These are phyloP conservation scores for Odobenus rosmarus DNA, from an alignment of 2,113 vertebrate species.

Conservation along the genomic window DNA sequence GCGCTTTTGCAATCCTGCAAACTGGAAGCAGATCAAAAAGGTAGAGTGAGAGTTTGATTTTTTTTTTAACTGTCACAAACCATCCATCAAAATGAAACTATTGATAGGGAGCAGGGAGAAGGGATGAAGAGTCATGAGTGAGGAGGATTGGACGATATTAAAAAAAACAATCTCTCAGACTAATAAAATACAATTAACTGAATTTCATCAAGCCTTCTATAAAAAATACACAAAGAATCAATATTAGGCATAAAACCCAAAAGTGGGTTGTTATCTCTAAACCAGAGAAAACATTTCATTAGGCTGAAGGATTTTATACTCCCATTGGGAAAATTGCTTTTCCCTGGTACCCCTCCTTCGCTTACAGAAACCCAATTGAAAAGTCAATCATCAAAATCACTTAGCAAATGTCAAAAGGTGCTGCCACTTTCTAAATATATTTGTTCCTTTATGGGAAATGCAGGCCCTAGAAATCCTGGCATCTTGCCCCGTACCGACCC, in stretches of 20 bases:
- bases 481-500: background rate
- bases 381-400: constrained; percentile 63
- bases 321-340: constrained; percentile 72
- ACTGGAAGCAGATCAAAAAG: constrained; percentile 65
- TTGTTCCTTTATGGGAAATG: constrained; percentile 13
- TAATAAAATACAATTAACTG: constrained; percentile 73
- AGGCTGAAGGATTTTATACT: constrained; percentile 59
- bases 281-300: constrained; percentile 65
- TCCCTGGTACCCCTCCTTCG: background rate
- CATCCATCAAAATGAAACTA: constrained; percentile 65
- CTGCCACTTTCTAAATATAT: background rate
- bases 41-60: constrained; percentile 29
- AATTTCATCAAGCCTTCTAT: constrained; percentile 69
- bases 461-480: background rate
- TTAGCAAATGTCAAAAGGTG: constrained; percentile 64
- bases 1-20: constrained; percentile 52
- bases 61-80: constrained; percentile 46
- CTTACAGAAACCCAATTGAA: constrained; percentile 63
- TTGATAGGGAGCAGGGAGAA: background rate
- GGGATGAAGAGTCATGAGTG: background rate
- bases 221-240: constrained; percentile 72
- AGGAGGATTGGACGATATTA: constrained; percentile 18
- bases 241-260: constrained; percentile 77
- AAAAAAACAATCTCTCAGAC: constrained; percentile 60
- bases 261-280: constrained; percentile 73